A percentile compares a stretch with the other conserved stretches of the same genome.
Evolutionary conservation across 2,888 invertebrate species (phyloP).

Genomic region (Griposia aprilina): DNA sequence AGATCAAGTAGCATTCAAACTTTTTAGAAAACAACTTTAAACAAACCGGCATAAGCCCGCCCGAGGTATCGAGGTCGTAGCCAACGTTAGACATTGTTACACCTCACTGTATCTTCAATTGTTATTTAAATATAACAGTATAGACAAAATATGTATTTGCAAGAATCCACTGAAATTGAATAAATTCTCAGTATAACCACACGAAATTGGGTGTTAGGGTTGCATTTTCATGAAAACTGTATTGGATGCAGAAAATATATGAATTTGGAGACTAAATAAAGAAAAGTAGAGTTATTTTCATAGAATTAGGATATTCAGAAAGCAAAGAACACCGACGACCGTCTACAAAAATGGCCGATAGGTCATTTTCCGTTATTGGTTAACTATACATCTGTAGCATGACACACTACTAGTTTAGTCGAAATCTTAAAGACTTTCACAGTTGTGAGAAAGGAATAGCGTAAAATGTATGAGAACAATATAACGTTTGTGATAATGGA

Average conservation of each 20-base stretch:
- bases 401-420: too few species aligned
- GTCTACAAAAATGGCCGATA: conserved; percentile 65
- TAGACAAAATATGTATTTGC: conserved; percentile 36
- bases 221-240: conserved; percentile 45
- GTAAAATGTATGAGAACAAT: neutral
- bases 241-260: conserved; percentile 13
- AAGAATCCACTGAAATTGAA: conserved; percentile 52
- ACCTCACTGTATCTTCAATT: conserved; percentile 55
- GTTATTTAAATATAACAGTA: conserved; percentile 47
- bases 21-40: conserved; percentile 61
- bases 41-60: conserved; percentile 97
- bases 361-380: neutral
- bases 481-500: conserved; percentile 17
- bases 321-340: conserved; percentile 59
- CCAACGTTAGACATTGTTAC: conserved; percentile 89
- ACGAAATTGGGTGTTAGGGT: conserved; percentile 32
- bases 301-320: conserved; percentile 46
- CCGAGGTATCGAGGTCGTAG: conserved; percentile 94
- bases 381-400: conserved; percentile 44
- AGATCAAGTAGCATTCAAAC: conserved; percentile 56
- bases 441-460: conserved; percentile 12
- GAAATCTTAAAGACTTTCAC: neutral
- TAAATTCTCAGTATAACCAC: conserved; percentile 46
- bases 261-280: conserved; percentile 13
- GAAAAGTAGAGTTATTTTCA: conserved; percentile 28